Evolutionary conservation across 1,140 invertebrate genomes (phyloP).

Genomic region (Papilio aristodemus): DNA sequence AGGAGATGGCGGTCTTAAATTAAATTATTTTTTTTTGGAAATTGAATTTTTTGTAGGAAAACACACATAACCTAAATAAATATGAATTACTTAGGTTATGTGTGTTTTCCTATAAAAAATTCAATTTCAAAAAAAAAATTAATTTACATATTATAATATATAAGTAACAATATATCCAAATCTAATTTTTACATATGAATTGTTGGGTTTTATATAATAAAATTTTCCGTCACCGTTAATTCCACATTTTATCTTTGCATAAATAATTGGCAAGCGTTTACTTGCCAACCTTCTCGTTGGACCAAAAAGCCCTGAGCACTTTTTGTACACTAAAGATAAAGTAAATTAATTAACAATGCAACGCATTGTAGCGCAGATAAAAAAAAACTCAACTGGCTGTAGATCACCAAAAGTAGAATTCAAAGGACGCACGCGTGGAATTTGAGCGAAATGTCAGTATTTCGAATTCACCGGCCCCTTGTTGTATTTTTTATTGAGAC

Average conservation of each 20-base stretch:
- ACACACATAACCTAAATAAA: too few relatives aligned
- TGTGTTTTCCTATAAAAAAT: too few relatives aligned
- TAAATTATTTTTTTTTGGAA: too few relatives aligned
- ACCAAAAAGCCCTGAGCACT: background rate
- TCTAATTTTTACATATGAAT: too few relatives aligned
- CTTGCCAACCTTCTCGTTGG: background rate
- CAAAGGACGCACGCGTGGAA: constrained; percentile 33
- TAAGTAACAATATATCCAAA: too few relatives aligned
- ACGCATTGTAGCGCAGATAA: constrained; percentile 17
- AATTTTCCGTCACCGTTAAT: too few relatives aligned
- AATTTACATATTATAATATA: too few relatives aligned
- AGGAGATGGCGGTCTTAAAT: too few relatives aligned
- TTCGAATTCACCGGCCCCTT: constrained; percentile 26
- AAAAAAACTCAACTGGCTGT: constrained; percentile 26
- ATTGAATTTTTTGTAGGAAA: too few relatives aligned
- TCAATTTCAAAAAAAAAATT: too few relatives aligned
- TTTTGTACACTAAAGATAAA: constrained; percentile 1
- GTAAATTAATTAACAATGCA: constrained; percentile 18
- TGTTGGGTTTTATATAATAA: too few relatives aligned
- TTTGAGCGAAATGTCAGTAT: constrained; percentile 33
- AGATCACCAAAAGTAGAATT: constrained; percentile 32
- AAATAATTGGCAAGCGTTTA: background rate
- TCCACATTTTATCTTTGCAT: background rate
- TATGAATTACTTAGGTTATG: too few relatives aligned
- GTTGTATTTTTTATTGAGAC: constrained; percentile 30